phyloP scores from a whole-genome alignment of 2,797 vertebrate genomes.

The Sylvilagus floridanus region DNA sequence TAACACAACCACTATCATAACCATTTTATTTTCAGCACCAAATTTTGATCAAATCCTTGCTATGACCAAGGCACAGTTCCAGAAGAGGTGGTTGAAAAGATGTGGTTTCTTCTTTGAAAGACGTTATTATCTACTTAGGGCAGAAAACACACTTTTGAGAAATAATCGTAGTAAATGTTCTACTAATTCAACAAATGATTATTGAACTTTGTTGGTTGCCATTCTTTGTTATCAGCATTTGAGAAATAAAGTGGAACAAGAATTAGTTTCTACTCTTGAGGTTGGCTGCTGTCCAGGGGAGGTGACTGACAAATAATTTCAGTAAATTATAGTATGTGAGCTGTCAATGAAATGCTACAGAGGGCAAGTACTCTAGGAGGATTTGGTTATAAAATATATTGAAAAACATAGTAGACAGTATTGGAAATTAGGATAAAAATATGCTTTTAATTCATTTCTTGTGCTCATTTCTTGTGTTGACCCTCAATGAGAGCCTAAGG shows the following conservation, averaged over 20 bases:
- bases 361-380: background rate
- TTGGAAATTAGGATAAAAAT: slow-evolving; percentile 20
- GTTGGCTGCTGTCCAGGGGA: background rate
- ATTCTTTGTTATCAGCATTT: background rate
- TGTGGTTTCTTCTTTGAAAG: background rate
- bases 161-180: slow-evolving; percentile 26
- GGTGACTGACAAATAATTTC: slow-evolving; percentile 12
- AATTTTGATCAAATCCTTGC: slow-evolving; percentile 34
- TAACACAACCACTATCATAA: background rate
- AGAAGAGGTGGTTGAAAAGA: background rate
- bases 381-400: slow-evolving; percentile 8
- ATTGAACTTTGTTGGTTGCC: background rate
- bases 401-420: background rate
- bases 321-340: background rate
- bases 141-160: background rate
- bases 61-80: background rate
- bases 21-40: background rate
- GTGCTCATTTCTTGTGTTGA: background rate
- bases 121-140: slow-evolving; percentile 49
- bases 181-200: background rate
- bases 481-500: background rate
- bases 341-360: background rate
- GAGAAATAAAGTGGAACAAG: background rate
- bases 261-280: background rate
- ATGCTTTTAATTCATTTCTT: background rate